phyloP scores from a whole-genome alignment of 2,113 vertebrate species.

The Picathartes gymnocephalus region DNA sequence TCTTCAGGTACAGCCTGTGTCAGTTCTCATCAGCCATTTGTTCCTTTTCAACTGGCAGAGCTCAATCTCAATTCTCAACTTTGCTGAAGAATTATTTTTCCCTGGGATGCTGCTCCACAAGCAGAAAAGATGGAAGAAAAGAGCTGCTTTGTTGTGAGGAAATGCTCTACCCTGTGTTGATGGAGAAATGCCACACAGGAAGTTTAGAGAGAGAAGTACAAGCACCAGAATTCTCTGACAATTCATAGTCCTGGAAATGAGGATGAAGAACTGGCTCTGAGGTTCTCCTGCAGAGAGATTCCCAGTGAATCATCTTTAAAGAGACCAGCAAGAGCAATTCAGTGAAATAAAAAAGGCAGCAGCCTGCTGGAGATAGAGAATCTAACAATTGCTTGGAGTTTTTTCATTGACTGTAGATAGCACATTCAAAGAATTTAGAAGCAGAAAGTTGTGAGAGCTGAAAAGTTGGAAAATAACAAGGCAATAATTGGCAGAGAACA shows the following conservation, averaged over 20 bases:
- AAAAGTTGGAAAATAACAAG: background rate
- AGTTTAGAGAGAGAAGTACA: background rate
- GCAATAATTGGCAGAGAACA: background rate
- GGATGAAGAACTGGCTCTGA: background rate
- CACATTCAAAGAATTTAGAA: background rate
- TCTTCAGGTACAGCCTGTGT: background rate
- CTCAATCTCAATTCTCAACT: background rate
- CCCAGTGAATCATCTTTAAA: background rate
- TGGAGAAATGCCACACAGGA: background rate
- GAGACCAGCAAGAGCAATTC: background rate
- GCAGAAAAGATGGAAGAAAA: background rate
- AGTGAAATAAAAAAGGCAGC: background rate
- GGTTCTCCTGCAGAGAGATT: background rate
- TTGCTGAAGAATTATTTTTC: background rate
- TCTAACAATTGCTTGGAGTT: background rate
- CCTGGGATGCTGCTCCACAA: background rate
- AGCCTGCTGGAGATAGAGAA: background rate
- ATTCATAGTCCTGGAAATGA: background rate
- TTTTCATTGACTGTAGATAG: background rate
- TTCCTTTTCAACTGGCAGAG: background rate
- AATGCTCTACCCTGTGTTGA: background rate
- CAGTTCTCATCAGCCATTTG: background rate
- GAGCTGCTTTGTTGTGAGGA: background rate
- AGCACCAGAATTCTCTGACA: background rate
- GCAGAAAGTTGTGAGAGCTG: background rate